phyloP scores from a whole-genome alignment of 2,888 invertebrate genomes.

The Entomobrya proxima region DNA sequence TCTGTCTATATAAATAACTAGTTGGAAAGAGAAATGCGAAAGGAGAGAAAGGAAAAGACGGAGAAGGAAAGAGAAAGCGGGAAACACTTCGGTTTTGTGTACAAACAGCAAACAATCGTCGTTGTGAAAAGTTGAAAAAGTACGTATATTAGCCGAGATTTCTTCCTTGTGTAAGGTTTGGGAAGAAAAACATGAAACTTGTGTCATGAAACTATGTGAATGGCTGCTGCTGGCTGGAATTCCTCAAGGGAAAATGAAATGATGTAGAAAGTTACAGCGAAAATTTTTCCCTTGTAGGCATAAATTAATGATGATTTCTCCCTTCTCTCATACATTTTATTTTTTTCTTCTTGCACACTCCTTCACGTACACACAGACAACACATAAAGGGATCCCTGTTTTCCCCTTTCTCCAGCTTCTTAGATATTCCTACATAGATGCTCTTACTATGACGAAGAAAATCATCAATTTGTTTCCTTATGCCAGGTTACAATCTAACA shows the following conservation, averaged over 20 bases:
- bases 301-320: constrained; percentile 73
- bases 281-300: constrained; percentile 70
- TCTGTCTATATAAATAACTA: not conserved
- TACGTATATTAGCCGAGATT: constrained; percentile 6
- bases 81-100: constrained; percentile 40
- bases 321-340: constrained; percentile 54
- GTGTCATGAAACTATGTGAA: constrained; percentile 26
- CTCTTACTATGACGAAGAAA: constrained; percentile 1
- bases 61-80: no score
- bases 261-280: constrained; percentile 70
- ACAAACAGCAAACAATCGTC: constrained; percentile 59
- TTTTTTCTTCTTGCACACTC: not conserved
- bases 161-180: not conserved
- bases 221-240: constrained; percentile 10
- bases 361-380: constrained; percentile 3
- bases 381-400: constrained; percentile 28
- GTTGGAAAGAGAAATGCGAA: not conserved
- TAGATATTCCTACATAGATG: not conserved
- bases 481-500: not conserved
- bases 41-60: no score
- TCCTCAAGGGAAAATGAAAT: constrained; percentile 69
- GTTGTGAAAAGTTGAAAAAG: constrained; percentile 38
- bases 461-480: constrained; percentile 27
- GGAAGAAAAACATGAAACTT: not conserved
- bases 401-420: constrained; percentile 49